Evolutionary conservation across 2,888 invertebrate genomes (phyloP), one percentile per base, ranked within the genome.

Genomic region (Formica aserva): DNA sequence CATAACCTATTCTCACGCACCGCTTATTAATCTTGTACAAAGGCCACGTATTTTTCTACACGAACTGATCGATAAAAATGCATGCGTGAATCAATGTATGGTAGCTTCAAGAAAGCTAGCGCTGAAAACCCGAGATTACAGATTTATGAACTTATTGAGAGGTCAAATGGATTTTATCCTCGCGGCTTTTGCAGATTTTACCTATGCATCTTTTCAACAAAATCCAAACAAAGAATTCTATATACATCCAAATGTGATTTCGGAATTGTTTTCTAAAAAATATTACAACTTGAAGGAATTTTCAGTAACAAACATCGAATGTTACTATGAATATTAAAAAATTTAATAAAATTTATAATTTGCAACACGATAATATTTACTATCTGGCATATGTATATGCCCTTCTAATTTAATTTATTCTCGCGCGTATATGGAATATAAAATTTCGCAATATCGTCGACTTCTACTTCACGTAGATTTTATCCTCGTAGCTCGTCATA

Each of bases 401-500:
- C 26, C 18, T 57, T 38, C 35, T 26, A 15, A 57, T 72, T 72
- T 26, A 74, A 63, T 76, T 9, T 13, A 29, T 63, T 63, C 18
- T 22, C 22, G 15, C 15, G 11, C 38, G 38, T 57, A 74, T 55
- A 22, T 2, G n/a, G n/a, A n/a, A 22, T 48, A 57, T 74, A 18
- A 60, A 60, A 60, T 41, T 60, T 74, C 38, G 15, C 35, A 32
- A 45, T 22, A 22, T 55, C 1, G 1, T 1, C 35, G 38, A 29
- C 38, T 77, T 57, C 41, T 29, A 29, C 55, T 5, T 67, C 67
- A 9, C n/a, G 41, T 57, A 67, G 6, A 3, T 22, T 75, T 75
- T 45, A 69, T 66, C 65, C 80, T 52, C 57, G 32, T 32, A 32
- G 41, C 32, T 52, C 62, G 62, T 75, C 8, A 60, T 35, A 60